A percentile compares a stretch with the other conserved stretches of the same genome.
Conservation (phyloP, 2,888 invertebrate genomes). For the Metacarcinus magister region DNA sequence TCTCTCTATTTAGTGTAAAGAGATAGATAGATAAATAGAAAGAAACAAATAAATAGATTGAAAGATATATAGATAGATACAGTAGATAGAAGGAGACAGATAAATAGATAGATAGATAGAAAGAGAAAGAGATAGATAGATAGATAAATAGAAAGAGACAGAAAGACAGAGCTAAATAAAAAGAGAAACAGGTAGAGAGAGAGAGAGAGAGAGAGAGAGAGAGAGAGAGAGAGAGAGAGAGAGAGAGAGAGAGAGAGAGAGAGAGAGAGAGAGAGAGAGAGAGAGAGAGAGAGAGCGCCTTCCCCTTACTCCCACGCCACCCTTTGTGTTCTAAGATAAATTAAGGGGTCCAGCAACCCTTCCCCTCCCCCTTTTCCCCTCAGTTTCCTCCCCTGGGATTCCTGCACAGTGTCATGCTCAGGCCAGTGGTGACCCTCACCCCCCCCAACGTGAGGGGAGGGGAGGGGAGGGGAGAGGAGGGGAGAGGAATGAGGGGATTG, state of each 20-base stretch:
- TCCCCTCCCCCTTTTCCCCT: background rate
- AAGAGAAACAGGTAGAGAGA: background rate
- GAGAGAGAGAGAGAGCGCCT: slow-evolving; percentile 27
- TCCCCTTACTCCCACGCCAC: background rate
- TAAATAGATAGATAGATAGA: too few species aligned
- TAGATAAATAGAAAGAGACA: too few species aligned
- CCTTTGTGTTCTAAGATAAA: slow-evolving; percentile 38
- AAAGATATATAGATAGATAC: too few species aligned
- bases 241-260: slow-evolving; percentile 65
- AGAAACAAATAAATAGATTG: too few species aligned
- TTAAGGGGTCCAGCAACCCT: background rate
- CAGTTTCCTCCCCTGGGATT: slow-evolving; percentile 8
- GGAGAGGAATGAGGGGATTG: background rate
- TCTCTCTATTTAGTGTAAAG: too few species aligned
- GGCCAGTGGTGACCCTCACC: background rate
- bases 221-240: slow-evolving; percentile 66
- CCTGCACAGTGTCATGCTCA: slow-evolving; percentile 28
- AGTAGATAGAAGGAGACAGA: too few species aligned
- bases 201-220: slow-evolving; percentile 35
- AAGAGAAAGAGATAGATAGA: too few species aligned
- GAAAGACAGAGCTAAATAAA: too few species aligned
- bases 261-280: slow-evolving; percentile 57
- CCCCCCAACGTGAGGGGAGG: background rate
- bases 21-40: too few species aligned
- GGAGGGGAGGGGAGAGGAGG: background rate